A percentile compares a stretch with the other conserved stretches of the same genome.
phyloP scores from a whole-genome alignment of 2,888 invertebrate species.

The Cantharis nigra region DNA sequence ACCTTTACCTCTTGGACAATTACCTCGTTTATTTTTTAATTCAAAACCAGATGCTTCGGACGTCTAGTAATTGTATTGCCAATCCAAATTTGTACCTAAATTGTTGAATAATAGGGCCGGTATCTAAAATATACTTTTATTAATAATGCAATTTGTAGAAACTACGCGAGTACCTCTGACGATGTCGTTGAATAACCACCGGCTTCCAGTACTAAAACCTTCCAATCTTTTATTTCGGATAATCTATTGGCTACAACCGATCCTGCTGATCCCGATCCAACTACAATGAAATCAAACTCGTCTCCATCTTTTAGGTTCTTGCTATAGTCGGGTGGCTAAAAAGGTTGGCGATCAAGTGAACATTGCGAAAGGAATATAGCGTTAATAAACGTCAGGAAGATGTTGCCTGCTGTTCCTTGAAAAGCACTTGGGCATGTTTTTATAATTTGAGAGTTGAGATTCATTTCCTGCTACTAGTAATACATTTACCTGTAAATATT shows the following conservation, averaged over 20 bases:
- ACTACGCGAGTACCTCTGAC: conserved; percentile 45
- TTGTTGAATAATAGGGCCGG: conserved; percentile 37
- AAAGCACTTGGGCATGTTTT: neutral
- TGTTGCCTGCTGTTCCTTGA: neutral
- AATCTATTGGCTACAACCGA: conserved; percentile 59
- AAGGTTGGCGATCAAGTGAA: neutral
- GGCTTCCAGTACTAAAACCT: conserved; percentile 60
- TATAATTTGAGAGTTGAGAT: neutral
- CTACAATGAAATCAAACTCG: conserved; percentile 59
- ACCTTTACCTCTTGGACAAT: conserved; percentile 57
- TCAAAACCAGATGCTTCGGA: conserved; percentile 39
- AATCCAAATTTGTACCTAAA: conserved; percentile 44
- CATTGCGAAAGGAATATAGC: neutral
- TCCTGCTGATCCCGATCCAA: conserved; percentile 61
- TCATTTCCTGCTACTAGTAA: neutral
- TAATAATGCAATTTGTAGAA: neutral
- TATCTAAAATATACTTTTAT: conserved; percentile 36
- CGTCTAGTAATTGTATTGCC: conserved; percentile 41
- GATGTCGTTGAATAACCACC: conserved; percentile 57
- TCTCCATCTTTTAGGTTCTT: conserved; percentile 34
- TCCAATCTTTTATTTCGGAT: conserved; percentile 55
- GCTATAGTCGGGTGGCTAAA: neutral
- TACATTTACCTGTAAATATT: no score
- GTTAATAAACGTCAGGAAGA: conserved; percentile 52
- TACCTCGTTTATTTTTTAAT: conserved; percentile 35